Evolutionary conservation across 1,140 invertebrate species (phyloP).

Genomic region (Lepidurus apus): DNA sequence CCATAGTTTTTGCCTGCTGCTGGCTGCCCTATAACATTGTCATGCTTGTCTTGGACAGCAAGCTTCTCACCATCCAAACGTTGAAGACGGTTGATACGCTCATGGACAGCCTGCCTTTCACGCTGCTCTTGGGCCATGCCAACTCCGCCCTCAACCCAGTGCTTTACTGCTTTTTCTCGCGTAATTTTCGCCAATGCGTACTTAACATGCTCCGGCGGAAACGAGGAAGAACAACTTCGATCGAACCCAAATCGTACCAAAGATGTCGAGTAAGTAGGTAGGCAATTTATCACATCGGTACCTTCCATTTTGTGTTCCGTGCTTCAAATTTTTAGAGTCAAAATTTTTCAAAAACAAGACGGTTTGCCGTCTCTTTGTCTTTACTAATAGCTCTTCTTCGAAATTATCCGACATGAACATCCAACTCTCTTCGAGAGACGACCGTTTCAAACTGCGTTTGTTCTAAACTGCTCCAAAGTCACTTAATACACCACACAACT

Average conservation of each 20-base stretch:
- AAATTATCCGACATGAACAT: no score
- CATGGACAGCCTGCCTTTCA: conserved; percentile 43
- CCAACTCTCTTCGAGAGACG: no score
- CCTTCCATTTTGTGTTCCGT: neutral
- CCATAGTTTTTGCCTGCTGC: conserved; percentile 66
- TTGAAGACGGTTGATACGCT: neutral
- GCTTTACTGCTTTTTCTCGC: conserved; percentile 81
- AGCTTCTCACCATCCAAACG: neutral
- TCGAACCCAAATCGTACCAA: neutral
- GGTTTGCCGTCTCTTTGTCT: no score
- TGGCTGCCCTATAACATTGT: conserved; percentile 73
- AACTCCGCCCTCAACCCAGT: conserved; percentile 83
- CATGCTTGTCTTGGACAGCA: conserved; percentile 54
- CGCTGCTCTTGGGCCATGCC: conserved; percentile 60
- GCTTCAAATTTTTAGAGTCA: neutral
- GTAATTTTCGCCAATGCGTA: conserved; percentile 70
- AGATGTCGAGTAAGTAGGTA: conserved; percentile 21
- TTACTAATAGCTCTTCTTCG: no score
- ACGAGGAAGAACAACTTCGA: conserved; percentile 16
- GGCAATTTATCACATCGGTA: neutral
- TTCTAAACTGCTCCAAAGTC: no score
- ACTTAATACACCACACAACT: no score
- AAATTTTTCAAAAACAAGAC: no score
- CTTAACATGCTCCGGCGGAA: conserved; percentile 52
- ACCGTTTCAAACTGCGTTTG: no score